phyloP scores from a whole-genome alignment of 1,140 invertebrate genomes.

The Drosophila nikananu region DNA sequence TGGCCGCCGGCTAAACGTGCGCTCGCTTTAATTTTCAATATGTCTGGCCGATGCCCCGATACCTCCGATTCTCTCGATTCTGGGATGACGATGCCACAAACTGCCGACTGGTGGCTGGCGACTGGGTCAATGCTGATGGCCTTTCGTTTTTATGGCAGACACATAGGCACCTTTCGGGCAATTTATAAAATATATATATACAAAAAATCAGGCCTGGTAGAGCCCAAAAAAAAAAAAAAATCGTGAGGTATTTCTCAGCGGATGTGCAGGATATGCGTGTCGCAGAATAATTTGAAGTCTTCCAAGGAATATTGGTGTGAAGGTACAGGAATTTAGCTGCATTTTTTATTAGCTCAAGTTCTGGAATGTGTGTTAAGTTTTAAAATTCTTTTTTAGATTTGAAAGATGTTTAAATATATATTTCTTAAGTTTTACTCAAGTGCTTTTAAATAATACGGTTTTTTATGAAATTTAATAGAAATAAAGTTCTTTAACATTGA shows the following conservation, averaged over 20 bases:
- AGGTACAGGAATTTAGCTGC: constrained; percentile 5
- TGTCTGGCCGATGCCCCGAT: constrained; percentile 63
- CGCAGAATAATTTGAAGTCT: constrained; percentile 41
- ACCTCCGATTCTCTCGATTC: constrained; percentile 7
- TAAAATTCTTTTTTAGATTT: neutral
- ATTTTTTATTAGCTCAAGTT: constrained; percentile 7
- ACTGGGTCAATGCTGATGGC: constrained; percentile 81
- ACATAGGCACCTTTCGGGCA: constrained; percentile 79
- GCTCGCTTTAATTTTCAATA: constrained; percentile 82
- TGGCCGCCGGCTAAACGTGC: constrained; percentile 73
- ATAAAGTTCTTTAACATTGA: too few species aligned
- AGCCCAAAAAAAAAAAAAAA: constrained; percentile 23
- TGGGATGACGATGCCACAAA: constrained; percentile 45
- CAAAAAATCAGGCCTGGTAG: constrained; percentile 13
- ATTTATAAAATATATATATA: constrained; percentile 57
- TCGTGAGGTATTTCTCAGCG: constrained; percentile 32
- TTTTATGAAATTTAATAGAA: too few species aligned
- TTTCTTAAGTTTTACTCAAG: too few species aligned
- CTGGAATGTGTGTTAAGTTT: neutral
- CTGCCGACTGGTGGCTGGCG: constrained; percentile 62
- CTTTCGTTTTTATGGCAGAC: constrained; percentile 82
- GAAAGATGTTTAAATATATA: neutral
- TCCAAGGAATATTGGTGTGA: constrained; percentile 11
- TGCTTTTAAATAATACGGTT: too few species aligned
- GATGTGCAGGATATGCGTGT: constrained; percentile 47